Base-by-base conservation (phyloP, 2,797 vertebrate species). In the Anguilla megastoma region DNA sequence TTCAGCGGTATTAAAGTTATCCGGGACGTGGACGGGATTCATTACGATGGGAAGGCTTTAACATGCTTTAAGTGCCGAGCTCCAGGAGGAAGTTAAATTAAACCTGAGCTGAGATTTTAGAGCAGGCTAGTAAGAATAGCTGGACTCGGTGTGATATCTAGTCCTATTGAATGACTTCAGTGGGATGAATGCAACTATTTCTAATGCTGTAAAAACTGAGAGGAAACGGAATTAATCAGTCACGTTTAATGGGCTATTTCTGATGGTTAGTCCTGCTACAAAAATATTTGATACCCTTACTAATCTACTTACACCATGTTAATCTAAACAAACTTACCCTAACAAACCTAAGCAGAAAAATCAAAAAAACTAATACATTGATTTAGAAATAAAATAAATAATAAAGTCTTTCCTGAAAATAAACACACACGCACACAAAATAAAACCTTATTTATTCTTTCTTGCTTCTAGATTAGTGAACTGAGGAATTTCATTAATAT, bases 31-130 rank as follows among this genome's bases (percentile, higher is more conserved):
- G 54, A 52, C 4, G 41, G 4, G 83, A 84, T 54, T 24, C 10
- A 48, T 24, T 82, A n/a, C n/a, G 50, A 82, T 27, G 45, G 14
- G 45, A 76, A 82, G 5, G 45, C 41, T 45, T 45, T 45, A 48
- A 50, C 45, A 50, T 10, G 24, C 41, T 82, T 82, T 48, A 24
- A 48, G 9, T 82, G 21, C 79, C 50, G 79, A 2, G 8, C 45
- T 82, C n/a, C 79, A 82, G 12, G 18, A 82, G 79, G 79, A 45
- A 79, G 33, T 82, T 48, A 27, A 82, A 36, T 50, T 48, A 50
- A 82, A 9, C 41, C 6, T 82, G 21, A 21, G 41, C 12, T 76
- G 0, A 10, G 79, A 82, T 82, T 50, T 48, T 24, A 45, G 7
- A 24, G 10, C 79, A 45, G 6, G 18, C 0, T 50, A 50, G 79